Evolutionary conservation across 2,888 invertebrate genomes (phyloP), one percentile per base, ranked within the genome.

Genomic region (Ischnus inquisitorius): DNA sequence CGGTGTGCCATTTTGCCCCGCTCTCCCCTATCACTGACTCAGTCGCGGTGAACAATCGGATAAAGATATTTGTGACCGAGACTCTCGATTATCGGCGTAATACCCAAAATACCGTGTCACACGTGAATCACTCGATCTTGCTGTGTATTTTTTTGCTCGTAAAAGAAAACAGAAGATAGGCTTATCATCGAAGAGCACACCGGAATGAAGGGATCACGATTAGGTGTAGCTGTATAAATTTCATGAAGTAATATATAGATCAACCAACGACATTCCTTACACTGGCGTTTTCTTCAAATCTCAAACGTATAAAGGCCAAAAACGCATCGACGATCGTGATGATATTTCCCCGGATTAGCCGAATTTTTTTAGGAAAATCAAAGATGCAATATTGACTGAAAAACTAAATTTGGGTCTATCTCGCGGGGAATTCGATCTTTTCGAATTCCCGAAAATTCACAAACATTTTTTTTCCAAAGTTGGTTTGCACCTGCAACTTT

Each of bases 161-260:
- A n/a, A n/a, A 5, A 0, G 5, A 48, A 69, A 19, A 12, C 14
- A 1, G 19, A 48, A 69, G 43, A 51, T 39, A 57, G 1, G 46
- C 34, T 54, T 25, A 64, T 43, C 39, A 8, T 65, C 51, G 41
- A 39, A 65, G 51, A 34, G 19, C 39, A 34, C 4, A 57, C 43
- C 46, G 68, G 60, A 80, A 74, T 72, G 51, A 72, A 77, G 72
- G 69, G 76, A 80, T 77, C 68, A 68, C 51, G 34, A 65, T 68
- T 51, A 48, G 12, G 28, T n/a, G 65, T 5, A 39, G 34, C 54
- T 14, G 5, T n/a, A 25, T 57, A 72, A 60, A 60, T 41, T 46
- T n/a, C 1, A 60, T n/a, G 25, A n/a, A n/a, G 41, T 43, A 28
- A 19, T 6, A 8, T 8, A 51, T 60, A 25, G 12, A 60, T 41